phyloP scores from a whole-genome alignment of 2,797 vertebrate species.

The Chloroceryle amazona region DNA sequence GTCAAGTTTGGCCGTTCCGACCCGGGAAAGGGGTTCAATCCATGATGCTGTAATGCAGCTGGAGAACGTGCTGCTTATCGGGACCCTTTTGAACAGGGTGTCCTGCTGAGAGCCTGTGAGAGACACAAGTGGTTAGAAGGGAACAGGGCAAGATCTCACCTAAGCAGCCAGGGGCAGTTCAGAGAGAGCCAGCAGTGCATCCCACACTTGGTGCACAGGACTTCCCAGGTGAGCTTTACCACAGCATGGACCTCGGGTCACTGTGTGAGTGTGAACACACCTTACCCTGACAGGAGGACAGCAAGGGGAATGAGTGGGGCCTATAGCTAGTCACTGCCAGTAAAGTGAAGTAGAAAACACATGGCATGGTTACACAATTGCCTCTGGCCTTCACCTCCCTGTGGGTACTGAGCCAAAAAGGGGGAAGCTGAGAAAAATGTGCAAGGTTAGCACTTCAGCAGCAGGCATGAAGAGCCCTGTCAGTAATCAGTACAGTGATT shows the following conservation, averaged over 20 bases:
- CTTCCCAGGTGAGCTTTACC: background rate
- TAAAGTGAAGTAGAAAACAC: background rate
- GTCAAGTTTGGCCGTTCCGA: background rate
- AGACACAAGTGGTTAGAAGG: background rate
- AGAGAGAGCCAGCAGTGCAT: background rate
- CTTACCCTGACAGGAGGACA: background rate
- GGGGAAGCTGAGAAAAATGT: constrained; percentile 30
- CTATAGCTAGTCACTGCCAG: background rate
- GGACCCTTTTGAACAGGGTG: background rate
- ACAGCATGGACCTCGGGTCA: background rate
- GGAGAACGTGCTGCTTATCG: background rate
- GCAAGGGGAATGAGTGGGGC: background rate
- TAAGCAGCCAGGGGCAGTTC: background rate
- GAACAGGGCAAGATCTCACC: background rate
- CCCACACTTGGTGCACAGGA: background rate
- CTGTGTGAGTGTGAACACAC: background rate
- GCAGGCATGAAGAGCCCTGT: background rate
- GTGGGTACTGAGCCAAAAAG: background rate
- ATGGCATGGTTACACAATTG: background rate
- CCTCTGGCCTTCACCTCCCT: background rate
- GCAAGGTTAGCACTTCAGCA: background rate
- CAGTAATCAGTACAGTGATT: background rate
- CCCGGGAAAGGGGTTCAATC: background rate
- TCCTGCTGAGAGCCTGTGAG: background rate
- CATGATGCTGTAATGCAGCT: rapidly evolving